These are phyloP conservation scores for Chymomyza procnemis DNA, from an alignment of 2,888 invertebrate species.

Conservation along the genomic window DNA sequence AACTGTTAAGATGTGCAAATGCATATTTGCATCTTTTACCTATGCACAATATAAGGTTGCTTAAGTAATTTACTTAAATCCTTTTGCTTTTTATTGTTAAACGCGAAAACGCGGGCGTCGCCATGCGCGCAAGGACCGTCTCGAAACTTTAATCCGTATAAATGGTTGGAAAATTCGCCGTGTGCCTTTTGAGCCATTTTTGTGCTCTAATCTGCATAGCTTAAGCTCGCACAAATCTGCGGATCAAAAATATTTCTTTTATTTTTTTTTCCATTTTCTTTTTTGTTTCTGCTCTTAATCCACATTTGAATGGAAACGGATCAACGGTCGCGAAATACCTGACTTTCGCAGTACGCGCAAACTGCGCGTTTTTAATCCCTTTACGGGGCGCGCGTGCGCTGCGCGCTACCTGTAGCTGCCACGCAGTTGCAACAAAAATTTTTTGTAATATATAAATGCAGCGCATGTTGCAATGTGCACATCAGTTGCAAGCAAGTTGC, in stretches of 20 bases:
- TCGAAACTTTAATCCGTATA: slow-evolving; percentile 6
- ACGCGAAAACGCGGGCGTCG: slow-evolving; percentile 29
- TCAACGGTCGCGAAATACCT: slow-evolving; percentile 41
- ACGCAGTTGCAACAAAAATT: neutral
- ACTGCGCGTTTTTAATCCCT: neutral
- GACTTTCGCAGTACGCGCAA: slow-evolving; percentile 37
- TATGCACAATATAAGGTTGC: neutral
- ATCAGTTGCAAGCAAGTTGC: slow-evolving; percentile 49
- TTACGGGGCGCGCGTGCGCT: neutral
- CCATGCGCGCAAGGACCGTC: neutral
- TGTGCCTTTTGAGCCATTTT: slow-evolving; percentile 20
- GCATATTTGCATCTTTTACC: neutral
- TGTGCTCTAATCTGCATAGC: slow-evolving; percentile 59
- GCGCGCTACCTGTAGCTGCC: neutral
- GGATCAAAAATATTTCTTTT: slow-evolving; percentile 7
- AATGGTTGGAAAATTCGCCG: slow-evolving; percentile 52
- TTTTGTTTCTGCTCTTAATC: slow-evolving; percentile 50
- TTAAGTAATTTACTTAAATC: slow-evolving; percentile 56
- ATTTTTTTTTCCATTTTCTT: slow-evolving; percentile 19
- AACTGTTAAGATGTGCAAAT: neutral
- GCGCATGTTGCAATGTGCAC: slow-evolving; percentile 24
- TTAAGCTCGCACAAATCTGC: slow-evolving; percentile 39
- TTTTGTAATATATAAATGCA: neutral
- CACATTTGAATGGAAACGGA: slow-evolving; percentile 60
- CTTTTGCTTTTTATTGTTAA: slow-evolving; percentile 66